Conservation (phyloP, 2,888 invertebrate species). For the Latrodectus hesperus region DNA sequence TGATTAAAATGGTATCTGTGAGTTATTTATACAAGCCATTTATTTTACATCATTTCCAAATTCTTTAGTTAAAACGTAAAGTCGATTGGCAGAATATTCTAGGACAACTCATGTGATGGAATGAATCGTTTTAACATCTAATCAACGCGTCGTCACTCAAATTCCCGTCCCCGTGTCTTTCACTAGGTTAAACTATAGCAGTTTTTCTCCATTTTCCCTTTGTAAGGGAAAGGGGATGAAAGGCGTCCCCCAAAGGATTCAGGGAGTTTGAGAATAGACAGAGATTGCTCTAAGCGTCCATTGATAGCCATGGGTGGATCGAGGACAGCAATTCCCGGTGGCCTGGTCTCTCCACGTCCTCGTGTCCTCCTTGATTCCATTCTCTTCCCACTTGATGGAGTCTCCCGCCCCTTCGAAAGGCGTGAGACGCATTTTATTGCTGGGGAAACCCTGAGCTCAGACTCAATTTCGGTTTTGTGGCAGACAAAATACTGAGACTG, state of each 20-base stretch:
- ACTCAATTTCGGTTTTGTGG: background rate
- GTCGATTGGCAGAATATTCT: no score
- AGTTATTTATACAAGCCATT: no score
- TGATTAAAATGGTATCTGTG: no score
- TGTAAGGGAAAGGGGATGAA: constrained; percentile 21
- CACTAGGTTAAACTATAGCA: background rate
- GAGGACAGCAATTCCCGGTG: constrained; percentile 37
- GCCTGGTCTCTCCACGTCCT: background rate
- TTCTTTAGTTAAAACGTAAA: no score
- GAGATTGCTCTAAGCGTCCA: constrained; percentile 63
- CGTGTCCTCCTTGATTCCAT: background rate
- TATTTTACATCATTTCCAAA: no score
- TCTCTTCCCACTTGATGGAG: constrained; percentile 26
- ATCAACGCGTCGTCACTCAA: constrained; percentile 66
- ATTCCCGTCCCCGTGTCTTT: constrained; percentile 1
- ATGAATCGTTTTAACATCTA: constrained; percentile 48
- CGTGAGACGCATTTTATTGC: constrained; percentile 41
- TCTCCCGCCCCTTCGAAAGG: constrained; percentile 19
- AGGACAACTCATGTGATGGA: background rate
- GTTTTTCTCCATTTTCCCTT: background rate
- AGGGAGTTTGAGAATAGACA: constrained; percentile 13
- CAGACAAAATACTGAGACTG: background rate
- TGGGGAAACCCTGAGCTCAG: background rate
- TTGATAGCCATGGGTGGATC: constrained; percentile 58
- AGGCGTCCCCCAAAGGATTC: constrained; percentile 21